These are phyloP conservation scores for Stichopus chloronotus DNA, from an alignment of 35 echinoderm and acorn worm species.

Conservation along the genomic window DNA sequence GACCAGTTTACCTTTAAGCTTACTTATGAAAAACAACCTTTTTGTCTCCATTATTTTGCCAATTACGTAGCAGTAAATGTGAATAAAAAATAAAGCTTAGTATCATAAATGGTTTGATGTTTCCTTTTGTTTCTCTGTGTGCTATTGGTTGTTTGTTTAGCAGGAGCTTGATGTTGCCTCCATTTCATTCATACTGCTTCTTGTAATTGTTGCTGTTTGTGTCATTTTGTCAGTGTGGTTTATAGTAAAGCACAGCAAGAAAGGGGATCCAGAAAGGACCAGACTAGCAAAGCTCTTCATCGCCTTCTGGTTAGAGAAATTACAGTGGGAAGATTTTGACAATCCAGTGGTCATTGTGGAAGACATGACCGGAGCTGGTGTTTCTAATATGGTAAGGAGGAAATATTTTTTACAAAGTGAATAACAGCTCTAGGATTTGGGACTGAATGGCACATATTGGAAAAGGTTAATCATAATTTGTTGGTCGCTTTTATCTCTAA, in stretches of 20 bases:
- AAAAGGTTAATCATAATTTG: no score
- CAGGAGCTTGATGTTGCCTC: no score
- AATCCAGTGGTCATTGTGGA: conserved; percentile 66
- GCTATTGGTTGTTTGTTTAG: no score
- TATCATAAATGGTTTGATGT: no score
- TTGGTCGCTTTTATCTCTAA: no score
- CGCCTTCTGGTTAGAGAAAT: conserved; percentile 87
- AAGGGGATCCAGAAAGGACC: conserved; percentile 54
- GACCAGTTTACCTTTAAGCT: no score
- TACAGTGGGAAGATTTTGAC: conserved; percentile 72
- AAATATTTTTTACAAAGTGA: neutral
- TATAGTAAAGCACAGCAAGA: conserved; percentile 66
- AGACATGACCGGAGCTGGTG: conserved; percentile 81
- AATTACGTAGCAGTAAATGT: no score
- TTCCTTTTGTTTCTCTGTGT: no score
- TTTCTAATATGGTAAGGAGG: conserved; percentile 85
- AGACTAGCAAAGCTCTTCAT: conserved; percentile 73
- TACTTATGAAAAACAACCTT: no score
- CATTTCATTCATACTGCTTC: neutral
- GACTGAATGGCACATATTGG: neutral
- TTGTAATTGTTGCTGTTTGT: neutral
- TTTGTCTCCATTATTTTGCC: no score
- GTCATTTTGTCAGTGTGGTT: conserved; percentile 78
- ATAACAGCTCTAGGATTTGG: neutral
- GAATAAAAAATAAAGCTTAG: no score